phyloP scores from a whole-genome alignment of 2,113 vertebrate species.

The Diadophis punctatus region DNA sequence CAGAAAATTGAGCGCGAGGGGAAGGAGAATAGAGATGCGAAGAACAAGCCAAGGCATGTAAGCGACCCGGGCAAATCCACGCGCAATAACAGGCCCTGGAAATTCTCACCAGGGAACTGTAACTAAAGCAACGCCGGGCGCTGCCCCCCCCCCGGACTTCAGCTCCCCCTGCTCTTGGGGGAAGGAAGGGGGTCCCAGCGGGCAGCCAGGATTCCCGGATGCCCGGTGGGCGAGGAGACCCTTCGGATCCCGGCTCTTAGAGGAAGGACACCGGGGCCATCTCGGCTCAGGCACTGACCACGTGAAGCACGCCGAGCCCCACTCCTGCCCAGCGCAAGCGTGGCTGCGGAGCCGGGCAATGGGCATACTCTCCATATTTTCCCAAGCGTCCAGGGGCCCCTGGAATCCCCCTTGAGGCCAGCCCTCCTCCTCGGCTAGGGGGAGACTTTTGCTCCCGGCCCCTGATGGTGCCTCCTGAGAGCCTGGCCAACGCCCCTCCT shows the following conservation, averaged over 20 bases:
- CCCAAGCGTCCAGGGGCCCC: not conserved
- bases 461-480: not conserved
- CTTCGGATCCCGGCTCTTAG: fast-evolving
- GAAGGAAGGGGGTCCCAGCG: slow-evolving; percentile 42
- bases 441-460: not conserved
- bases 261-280: fast-evolving
- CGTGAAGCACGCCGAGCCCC: not conserved
- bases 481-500: not conserved
- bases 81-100: slow-evolving; percentile 66
- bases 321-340: not conserved
- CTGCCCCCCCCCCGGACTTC: slow-evolving; percentile 61
- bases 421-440: not conserved
- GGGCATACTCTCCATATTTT: not conserved
- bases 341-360: not conserved
- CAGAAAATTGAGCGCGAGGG: slow-evolving; percentile 77
- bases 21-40: slow-evolving; percentile 71
- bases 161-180: slow-evolving; percentile 50
- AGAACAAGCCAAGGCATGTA: slow-evolving; percentile 74
- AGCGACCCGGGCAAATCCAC: slow-evolving; percentile 76
- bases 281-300: fast-evolving
- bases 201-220: slow-evolving; percentile 25
- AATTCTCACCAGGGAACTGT: slow-evolving; percentile 68
- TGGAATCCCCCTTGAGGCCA: not conserved
- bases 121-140: slow-evolving; percentile 76
- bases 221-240: not conserved